These are phyloP conservation scores for Graphium colonna DNA, from an alignment of 2,888 invertebrate genomes.

Conservation along the genomic window DNA sequence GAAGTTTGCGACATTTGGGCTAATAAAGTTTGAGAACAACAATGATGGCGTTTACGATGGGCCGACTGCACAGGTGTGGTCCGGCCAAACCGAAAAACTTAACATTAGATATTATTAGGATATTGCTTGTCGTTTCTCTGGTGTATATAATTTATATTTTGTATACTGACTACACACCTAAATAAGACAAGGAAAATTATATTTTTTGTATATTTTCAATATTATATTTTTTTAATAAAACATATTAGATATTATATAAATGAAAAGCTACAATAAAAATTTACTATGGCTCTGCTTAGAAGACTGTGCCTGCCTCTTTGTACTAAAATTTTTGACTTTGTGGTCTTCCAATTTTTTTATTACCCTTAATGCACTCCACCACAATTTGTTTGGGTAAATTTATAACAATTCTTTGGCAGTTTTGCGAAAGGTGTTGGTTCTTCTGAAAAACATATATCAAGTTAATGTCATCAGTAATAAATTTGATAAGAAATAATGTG, in stretches of 20 bases:
- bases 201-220: conserved; percentile 20
- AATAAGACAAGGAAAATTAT: conserved; percentile 35
- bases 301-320: too few species aligned
- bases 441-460: too few species aligned
- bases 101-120: conserved; percentile 78
- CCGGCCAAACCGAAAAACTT: conserved; percentile 70
- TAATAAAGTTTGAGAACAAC: conserved; percentile 68
- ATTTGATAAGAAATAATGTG: too few species aligned
- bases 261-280: too few species aligned
- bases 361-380: background rate
- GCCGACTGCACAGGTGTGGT: conserved; percentile 73
- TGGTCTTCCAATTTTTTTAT: background rate
- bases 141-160: conserved; percentile 69
- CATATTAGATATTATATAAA: background rate
- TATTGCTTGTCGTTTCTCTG: conserved; percentile 54
- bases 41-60: conserved; percentile 69
- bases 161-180: conserved; percentile 63
- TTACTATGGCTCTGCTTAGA: too few species aligned
- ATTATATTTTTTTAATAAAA: conserved; percentile 14
- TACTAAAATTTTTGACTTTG: background rate
- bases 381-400: conserved; percentile 9
- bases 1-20: conserved; percentile 69
- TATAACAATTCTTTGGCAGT: background rate
- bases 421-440: too few species aligned
- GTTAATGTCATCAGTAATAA: too few species aligned